Base-by-base conservation (phyloP, 2,113 vertebrate genomes). In the Esox niger region DNA sequence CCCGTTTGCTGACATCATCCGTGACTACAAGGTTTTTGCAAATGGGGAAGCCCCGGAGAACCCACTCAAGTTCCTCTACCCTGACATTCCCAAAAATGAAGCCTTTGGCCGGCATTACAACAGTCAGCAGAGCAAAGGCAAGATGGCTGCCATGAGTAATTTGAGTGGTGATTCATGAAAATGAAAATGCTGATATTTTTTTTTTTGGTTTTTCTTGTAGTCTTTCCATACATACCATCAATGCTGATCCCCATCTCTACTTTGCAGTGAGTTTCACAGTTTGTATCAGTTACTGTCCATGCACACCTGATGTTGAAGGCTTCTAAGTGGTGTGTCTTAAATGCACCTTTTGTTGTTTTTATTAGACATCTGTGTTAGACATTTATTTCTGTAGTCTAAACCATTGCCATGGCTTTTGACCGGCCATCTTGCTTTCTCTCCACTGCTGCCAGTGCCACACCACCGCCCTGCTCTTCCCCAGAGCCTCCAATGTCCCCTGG, bases 91-190 rank as follows among this genome's bases (percentile, higher is more conserved):
- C 75, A 98, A 98, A 91, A 95, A 98, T 4, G 95, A 97, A 68
- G 96, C 95, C 10, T 99, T 99, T 17, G 88, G 95, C 61, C 96
- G 94, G 76, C 94, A 97, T 88, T 99, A 98, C 91, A 98, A 94
- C 78, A 95, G 91, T 68, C 95, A 95, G 87, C 93, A 94, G 2
- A 93, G 87, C 2, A 95, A 94, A 96, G 95, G 97, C 88, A 66
- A 74, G 89, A 46, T 3, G 1, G 25, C 20, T 15, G 15, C 60
- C 15, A 21, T 15, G 15, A 21, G 2, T 49, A 38, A 5, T 38
- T 62, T 38, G 32, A 61, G 23, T 32, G 7, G 8, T 27, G 5
- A 9, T 1, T 21, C 4, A 11, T 3, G 25, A 33, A 6, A 31
- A 11, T 3, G 25, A 33, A 6, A 31, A 31, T 32, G 33, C 26